These are phyloP conservation scores for cattle (Bos taurus) DNA, from an alignment of 2,113 vertebrate species.

Conservation along the genomic window ARS-UCD2.0 NC_037350.1:13542501-13543000, in stretches of 20 bases:
- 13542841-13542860: not conserved
- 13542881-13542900: not conserved
- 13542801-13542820: not conserved
- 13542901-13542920: not conserved
- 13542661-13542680: not conserved
- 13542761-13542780: not conserved
- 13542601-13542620: not conserved
- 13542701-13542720: not conserved
- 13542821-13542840: not conserved
- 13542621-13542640: not conserved
- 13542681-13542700: not conserved
- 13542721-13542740: not conserved
- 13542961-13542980: not conserved
- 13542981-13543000: not conserved
- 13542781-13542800: not conserved
- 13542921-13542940: not conserved
- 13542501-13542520: not conserved
- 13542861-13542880: not conserved
- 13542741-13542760: not conserved
- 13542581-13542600: not conserved
- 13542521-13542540: not conserved
- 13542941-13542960: conserved; percentile 16
- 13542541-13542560: not conserved
- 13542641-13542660: not conserved
- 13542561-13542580: not conserved